Base-by-base conservation (phyloP, 2,113 vertebrate species). In the Oryzias curvinotus region DNA sequence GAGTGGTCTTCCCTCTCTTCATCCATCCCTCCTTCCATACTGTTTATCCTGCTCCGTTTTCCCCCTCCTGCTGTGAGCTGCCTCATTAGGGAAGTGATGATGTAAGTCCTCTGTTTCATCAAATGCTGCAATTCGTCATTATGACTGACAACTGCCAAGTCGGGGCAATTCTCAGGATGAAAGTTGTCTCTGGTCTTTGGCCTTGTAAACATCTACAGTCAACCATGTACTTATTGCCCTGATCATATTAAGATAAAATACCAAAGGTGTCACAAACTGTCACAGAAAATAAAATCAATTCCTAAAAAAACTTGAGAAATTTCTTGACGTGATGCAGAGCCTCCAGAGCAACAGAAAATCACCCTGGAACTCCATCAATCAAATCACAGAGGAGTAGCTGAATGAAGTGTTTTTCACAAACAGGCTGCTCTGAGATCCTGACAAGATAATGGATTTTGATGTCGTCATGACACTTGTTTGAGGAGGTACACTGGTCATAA, bases 81-180 rank as follows among this genome's bases (percentile, higher is more conserved):
- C 75, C 85, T 87, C 81, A 83, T 89, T 90, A 90, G 85, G 71
- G 80, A 81, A 75, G 84, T 81, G 85, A 84, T 82, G 80, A 90
- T 83, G 84, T 88, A 84, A 85, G 75, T 62, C 60, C 58, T 81
- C 81, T 57, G 83, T 87, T 87, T 87, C 82, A 87, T 87, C 82
- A 84, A 73, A 61, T 36, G 7, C 63, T 70, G 62, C 70, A 74
- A 81, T 91, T 90, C 85, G 82, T 91, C 89, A 88, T 84, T 26
- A 62, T 87, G 90, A 91, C 71, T 90, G 89, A 88, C 86, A 86
- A 68, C 68, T 84, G 82, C 73, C n/a, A 30, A 72, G 77, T 59
- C 58, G 25, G 58, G 80, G 78, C 66, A 69, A 69, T 47, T 19
- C 58, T 80, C 78, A 68, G 58, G 64, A 73, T 54, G 64, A 59